These are phyloP conservation scores for Druon quercuslanigerum DNA, from an alignment of 1,140 invertebrate species.

Conservation along the genomic window DNA sequence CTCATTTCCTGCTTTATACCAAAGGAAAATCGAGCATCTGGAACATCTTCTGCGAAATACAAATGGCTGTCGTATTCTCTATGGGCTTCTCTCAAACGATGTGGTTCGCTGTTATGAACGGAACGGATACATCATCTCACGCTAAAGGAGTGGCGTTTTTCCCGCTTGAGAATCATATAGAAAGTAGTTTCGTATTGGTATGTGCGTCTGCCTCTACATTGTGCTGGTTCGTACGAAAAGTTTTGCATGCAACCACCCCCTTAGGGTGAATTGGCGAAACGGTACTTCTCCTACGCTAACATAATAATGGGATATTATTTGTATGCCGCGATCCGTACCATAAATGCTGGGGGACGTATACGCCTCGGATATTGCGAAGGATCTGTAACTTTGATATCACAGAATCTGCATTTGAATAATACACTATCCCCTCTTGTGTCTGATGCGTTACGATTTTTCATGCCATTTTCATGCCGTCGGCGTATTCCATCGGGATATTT, in stretches of 20 bases:
- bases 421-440: neutral
- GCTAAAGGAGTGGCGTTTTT: conserved; percentile 24
- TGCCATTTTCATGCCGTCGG: neutral
- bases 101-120: conserved; percentile 29
- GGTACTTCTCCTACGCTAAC: conserved; percentile 8
- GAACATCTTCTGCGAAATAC: neutral
- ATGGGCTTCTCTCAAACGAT: conserved; percentile 19
- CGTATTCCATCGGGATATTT: neutral
- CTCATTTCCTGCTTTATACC: conserved; percentile 11
- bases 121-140: conserved; percentile 13
- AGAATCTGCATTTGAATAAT: conserved; percentile 12
- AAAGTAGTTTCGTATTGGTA: conserved; percentile 33
- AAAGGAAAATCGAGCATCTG: conserved; percentile 13
- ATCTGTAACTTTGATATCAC: conserved; percentile 7
- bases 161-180: conserved; percentile 36
- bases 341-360: neutral
- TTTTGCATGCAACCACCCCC: conserved; percentile 17
- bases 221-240: conserved; percentile 32
- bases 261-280: neutral
- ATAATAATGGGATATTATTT: conserved; percentile 25
- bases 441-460: neutral
- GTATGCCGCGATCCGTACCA: conserved; percentile 6
- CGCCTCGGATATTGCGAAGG: conserved; percentile 5
- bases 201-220: conserved; percentile 2
- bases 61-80: conserved; percentile 10